Base-by-base conservation (phyloP, 2,797 vertebrate species). In the Acipenser ruthenus region DNA sequence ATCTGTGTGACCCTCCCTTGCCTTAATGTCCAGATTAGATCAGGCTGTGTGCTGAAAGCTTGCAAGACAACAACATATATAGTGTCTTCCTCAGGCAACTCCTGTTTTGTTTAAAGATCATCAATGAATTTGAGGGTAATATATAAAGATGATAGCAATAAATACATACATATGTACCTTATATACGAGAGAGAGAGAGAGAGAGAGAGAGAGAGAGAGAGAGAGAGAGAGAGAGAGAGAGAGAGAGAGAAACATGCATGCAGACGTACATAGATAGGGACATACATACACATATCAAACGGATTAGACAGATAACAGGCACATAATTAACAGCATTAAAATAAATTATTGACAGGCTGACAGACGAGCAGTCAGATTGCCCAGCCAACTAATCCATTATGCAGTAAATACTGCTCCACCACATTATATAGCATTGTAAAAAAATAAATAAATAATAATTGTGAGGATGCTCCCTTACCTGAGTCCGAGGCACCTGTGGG, bases 401-500 rank as follows among this genome's bases (percentile, higher is more conserved):
- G 48, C 8, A 11, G 13, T 1, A 8, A n/a, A 49, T 11, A 10
- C 8, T 18, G 13, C 18, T 60, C 18, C 64, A 55, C 11, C 58
- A 15, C 49, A 12, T 12, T 11, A 10, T 60, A 60, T 13, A 59
- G 55, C 4, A n/a, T 51, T 18, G 59, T 13, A 18, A 50, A 60
- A 49, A 10, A 60, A 60, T n/a, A 37, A 13, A 15, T 12, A 49
- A 60, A 50, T 15, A 10, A 49, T 58, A 18, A 65, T 56, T 59
- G 68, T 60, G n/a, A 49, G 59, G 48, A 47, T 55, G 69, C 73
- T 37, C 1, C 51, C 79, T 79, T 70, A 97, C 95, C 94, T 96
- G 94, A 82, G 94, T 93, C 69, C 94, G 93, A 64, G 95, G 95
- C 82, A 95, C 93, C 80, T 95, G 93, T 53, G 95, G 92, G 83